Percentiles rank a stretch among this genome's conserved stretches.
phyloP scores from a whole-genome alignment of 2,888 invertebrate genomes.

The Pollenia amentaria region DNA sequence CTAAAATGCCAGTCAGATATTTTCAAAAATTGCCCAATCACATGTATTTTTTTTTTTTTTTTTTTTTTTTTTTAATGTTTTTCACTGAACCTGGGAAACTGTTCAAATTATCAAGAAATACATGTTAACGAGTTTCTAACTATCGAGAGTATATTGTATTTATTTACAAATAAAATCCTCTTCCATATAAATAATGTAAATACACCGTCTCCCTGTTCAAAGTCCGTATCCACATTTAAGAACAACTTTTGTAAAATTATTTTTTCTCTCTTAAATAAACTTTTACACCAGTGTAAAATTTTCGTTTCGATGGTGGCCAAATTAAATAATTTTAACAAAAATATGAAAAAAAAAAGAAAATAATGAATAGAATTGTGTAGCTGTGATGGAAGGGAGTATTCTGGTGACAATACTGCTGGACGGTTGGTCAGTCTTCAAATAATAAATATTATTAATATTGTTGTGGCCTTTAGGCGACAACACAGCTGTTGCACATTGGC shows the following conservation, averaged over 20 bases:
- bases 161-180: neutral
- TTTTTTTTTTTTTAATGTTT: too few relatives aligned
- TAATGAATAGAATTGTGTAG: neutral
- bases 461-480: conserved; percentile 76
- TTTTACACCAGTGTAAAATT: neutral
- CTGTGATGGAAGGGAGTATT: neutral
- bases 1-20: too few relatives aligned
- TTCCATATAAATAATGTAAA: too few relatives aligned
- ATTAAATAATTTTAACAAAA: neutral
- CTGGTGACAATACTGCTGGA: neutral
- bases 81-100: too few relatives aligned
- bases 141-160: too few relatives aligned
- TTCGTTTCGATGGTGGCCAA: neutral
- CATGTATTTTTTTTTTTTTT: too few relatives aligned
- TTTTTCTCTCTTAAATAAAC: neutral
- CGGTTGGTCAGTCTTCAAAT: conserved; percentile 23
- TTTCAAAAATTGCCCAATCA: too few relatives aligned
- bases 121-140: too few relatives aligned
- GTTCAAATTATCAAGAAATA: too few relatives aligned
- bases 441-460: conserved; percentile 51
- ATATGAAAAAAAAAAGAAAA: neutral
- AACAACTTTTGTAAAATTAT: neutral
- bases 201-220: neutral
- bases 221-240: neutral
- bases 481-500: conserved; percentile 80